A percentile compares a stretch with the other conserved stretches of the same genome.
These are phyloP conservation scores for Mugil cephalus DNA, from an alignment of 2,113 vertebrate genomes.

Conservation along the genomic window DNA sequence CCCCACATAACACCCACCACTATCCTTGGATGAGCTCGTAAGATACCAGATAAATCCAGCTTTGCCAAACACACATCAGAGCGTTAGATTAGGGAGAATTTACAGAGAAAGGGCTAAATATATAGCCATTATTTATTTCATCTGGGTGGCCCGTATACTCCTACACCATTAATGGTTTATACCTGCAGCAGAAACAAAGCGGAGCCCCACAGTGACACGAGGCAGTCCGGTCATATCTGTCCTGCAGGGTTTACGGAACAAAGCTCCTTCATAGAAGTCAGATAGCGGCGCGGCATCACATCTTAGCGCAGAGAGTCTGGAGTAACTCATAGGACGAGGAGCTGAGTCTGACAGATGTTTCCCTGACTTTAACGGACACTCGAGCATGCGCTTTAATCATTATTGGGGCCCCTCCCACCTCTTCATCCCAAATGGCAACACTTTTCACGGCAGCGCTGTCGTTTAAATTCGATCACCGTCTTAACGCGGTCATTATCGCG, in stretches of 20 bases:
- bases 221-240: constrained; percentile 20
- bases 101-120: not conserved
- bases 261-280: constrained; percentile 10
- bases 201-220: not conserved
- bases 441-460: constrained; percentile 18
- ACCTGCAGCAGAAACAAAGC: not conserved
- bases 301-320: constrained; percentile 4
- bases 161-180: constrained; percentile 8
- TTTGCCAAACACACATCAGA: not conserved
- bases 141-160: constrained; percentile 24
- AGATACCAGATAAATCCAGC: no score
- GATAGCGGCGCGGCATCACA: not conserved
- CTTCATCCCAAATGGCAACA: constrained; percentile 22
- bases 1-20: no score
- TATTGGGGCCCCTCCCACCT: constrained; percentile 16
- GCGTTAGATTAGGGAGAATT: not conserved
- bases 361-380: not conserved
- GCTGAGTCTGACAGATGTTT: constrained; percentile 1
- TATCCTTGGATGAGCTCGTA: no score
- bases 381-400: constrained; percentile 52
- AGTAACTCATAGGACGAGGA: not conserved
- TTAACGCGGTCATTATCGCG: constrained; percentile 45
- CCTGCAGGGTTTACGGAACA: constrained; percentile 44
- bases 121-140: not conserved
- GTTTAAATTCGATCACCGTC: constrained; percentile 60